Conservation (phyloP, 1,140 invertebrate genomes). For the Drosophila sechellia region DNA sequence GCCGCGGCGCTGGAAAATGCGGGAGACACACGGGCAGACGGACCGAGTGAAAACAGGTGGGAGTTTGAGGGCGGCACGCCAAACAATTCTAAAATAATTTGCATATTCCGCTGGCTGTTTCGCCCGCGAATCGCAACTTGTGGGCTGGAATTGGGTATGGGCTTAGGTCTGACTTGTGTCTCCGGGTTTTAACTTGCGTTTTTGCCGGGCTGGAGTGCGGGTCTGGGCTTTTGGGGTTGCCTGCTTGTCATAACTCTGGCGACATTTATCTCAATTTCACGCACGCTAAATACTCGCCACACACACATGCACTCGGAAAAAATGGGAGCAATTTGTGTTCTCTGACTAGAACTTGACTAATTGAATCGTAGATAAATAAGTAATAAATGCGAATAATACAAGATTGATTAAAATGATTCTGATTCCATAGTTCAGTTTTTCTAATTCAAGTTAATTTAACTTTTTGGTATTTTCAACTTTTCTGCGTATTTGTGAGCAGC, state of each 20-base stretch:
- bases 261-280: conserved; percentile 71
- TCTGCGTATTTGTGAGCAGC: too few species aligned
- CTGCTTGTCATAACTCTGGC: conserved; percentile 51
- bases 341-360: too few species aligned
- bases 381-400: too few species aligned
- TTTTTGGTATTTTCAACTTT: too few species aligned
- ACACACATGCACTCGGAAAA: conserved; percentile 18
- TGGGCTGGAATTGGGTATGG: conserved; percentile 18
- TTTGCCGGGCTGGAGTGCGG: conserved; percentile 1
- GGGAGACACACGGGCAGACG: not conserved
- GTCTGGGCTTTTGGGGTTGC: conserved; percentile 9
- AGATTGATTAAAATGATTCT: too few species aligned
- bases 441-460: too few species aligned
- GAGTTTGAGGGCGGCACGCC: not conserved
- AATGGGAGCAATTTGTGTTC: too few species aligned
- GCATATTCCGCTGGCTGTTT: conserved; percentile 53
- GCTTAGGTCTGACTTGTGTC: conserved; percentile 10
- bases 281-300: conserved; percentile 61
- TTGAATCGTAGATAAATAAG: too few species aligned
- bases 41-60: conserved; percentile 25
- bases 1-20: conserved; percentile 3
- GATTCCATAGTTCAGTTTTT: too few species aligned
- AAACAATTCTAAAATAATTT: conserved; percentile 66
- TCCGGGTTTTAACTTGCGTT: not conserved
- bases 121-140: conserved; percentile 18